These are phyloP conservation scores for Huso huso DNA, from an alignment of 2,797 vertebrate species.

Conservation along the genomic window DNA sequence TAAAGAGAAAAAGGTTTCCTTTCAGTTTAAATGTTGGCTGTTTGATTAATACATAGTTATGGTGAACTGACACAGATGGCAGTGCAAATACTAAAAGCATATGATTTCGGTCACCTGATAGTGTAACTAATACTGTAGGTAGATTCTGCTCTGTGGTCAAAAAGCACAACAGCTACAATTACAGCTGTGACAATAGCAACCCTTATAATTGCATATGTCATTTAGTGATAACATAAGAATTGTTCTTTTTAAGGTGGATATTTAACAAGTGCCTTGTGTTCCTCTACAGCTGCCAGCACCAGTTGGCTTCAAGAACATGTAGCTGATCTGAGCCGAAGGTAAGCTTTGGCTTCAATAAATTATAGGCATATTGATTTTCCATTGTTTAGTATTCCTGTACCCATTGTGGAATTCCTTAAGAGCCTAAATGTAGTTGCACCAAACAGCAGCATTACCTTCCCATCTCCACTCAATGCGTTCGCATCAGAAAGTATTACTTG, in stretches of 20 bases:
- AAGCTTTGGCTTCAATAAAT: conserved; percentile 30
- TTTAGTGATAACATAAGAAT: neutral
- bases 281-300: conserved; percentile 80
- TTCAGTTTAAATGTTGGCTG: too few species aligned
- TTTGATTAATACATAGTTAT: too few species aligned
- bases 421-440: too few species aligned
- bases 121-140: conserved; percentile 5
- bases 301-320: conserved; percentile 98
- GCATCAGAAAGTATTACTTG: too few species aligned
- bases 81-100: conserved; percentile 7
- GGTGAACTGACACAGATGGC: conserved; percentile 4
- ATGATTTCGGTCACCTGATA: neutral
- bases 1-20: too few species aligned
- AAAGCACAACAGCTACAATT: neutral
- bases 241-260: neutral
- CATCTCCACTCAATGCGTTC: too few species aligned
- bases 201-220: neutral
- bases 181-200: conserved; percentile 1
- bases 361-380: too few species aligned
- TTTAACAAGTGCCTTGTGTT: conserved; percentile 15
- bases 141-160: neutral
- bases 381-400: too few species aligned
- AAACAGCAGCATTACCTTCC: too few species aligned
- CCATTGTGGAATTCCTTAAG: too few species aligned
- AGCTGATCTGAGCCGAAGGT: conserved; percentile 92